A percentile compares a stretch with the other conserved stretches of the same genome.
These are phyloP conservation scores for Vespertilio murinus DNA, from an alignment of 2,797 vertebrate species.

Conservation along the genomic window DNA sequence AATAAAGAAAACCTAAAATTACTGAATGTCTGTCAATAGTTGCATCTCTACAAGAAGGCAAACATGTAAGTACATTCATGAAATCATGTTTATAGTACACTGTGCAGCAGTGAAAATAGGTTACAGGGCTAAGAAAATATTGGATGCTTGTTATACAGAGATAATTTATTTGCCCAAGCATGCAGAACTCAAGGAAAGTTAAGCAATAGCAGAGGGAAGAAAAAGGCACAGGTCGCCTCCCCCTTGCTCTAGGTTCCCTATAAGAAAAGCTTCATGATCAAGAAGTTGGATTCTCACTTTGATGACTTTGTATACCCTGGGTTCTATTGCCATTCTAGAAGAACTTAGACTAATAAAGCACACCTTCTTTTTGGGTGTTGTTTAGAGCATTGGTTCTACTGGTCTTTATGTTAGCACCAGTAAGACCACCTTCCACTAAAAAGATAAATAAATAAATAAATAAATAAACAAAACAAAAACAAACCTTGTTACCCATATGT, in stretches of 20 bases:
- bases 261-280: not conserved
- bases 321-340: constrained; percentile 14
- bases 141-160: not conserved
- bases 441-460: too few relatives aligned
- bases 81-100: not conserved
- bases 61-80: not conserved
- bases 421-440: not conserved
- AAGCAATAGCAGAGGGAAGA: not conserved
- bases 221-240: not conserved
- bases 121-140: not conserved
- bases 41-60: not conserved
- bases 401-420: not conserved
- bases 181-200: not conserved
- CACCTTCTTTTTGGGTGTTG: not conserved
- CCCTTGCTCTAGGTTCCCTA: not conserved
- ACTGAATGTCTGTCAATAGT: not conserved
- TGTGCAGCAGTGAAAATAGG: not conserved
- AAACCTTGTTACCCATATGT: not conserved
- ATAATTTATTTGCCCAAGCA: not conserved
- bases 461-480: too few relatives aligned
- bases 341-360: not conserved
- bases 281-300: not conserved
- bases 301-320: not conserved
- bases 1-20: not conserved
- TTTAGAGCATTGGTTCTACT: not conserved